Evolutionary conservation across 2,797 vertebrate species (phyloP), one percentile per base, ranked within the genome.

Genomic region (Phylloscopus collybita): DNA sequence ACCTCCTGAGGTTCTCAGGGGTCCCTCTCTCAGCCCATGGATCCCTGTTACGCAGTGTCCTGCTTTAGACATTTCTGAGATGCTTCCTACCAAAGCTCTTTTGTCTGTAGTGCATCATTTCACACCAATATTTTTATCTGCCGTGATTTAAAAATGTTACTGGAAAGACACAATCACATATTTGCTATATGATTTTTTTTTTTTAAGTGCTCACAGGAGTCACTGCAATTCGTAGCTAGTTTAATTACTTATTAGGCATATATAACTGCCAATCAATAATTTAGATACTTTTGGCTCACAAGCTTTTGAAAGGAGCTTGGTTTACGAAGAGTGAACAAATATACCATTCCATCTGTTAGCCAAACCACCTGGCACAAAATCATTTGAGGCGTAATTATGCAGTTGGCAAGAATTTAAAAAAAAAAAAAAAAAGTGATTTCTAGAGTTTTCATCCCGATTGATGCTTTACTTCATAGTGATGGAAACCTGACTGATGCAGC

Each of bases 181-280:
- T 94, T 94, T 94, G 67, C 51, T 36, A 21, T 91, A 87, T 70
- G 59, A 29, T 92, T 86, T 54, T 93, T 89, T 86, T 90, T 86
- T 90, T 86, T 67, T 49, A 86, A 90, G 78, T 64, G 79, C 87
- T 96, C 50, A 34, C 40, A 95, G 90, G 90, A 93, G 90, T 94
- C 66, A 32, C 26, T 92, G 92, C 82, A 91, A 97, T 94, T 97
- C 96, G 89, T 93, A 88, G 86, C 83, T 90, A 51, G 80, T 96
- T 93, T 97, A 96, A 95, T 98, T 97, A 97, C 97, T 97, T 98
- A 97, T 97, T 97, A 98, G 96, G 83, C 93, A 96, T 93, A 94
- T 96, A 94, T 91, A 97, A 85, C 86, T 96, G 96, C 95, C 93
- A 96, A 30, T 97, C 96, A 96, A 82, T 94, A 96, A 94, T 97